Evolutionary conservation across 2,797 vertebrate species (phyloP), one percentile per base, ranked within the genome.

Genomic region (Cuculus canorus): DNA sequence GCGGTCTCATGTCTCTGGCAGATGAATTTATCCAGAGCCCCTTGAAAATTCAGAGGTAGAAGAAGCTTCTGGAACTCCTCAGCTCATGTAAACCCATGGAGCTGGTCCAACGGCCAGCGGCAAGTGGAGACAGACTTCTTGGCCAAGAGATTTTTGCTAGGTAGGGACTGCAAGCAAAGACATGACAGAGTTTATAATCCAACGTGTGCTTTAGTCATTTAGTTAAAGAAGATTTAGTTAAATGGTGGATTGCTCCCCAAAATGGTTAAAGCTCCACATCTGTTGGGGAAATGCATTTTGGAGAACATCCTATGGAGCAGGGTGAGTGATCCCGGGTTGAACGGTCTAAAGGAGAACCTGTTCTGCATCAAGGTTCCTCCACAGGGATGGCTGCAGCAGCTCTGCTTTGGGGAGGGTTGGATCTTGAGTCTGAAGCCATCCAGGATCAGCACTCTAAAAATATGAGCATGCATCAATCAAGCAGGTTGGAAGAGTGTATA

Each of bases 71-170:
- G 83, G 43, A 70, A 77, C 68, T 72, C 16, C n/a, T 86, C 65
- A 45, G 24, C 48, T 78, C 66, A 43, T 0, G 0, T 37, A 56
- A 90, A 73, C 9, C 10, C 21, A 19, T 0, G 1, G 79, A 60
- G 25, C 15, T 47, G 18, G 15, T 81, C 73, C 86, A 79, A 76
- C 15, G 63, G 61, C 39, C 1, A 0, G n/a, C 33, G 33, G 82
- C 70, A 73, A 82, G 57, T 11, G 13, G 43, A 70, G 35, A 11
- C 14, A 45, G 35, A 43, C 16, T 86, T 33, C 37, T 48, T 57
- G 69, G 72, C 59, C 47, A 83, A 71, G 53, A 75, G 33, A 43
- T 69, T 75, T 81, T 47, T 54, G 17, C 52, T 50, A 45, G 65
- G 54, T 21, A 69, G n/a, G 65, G 35, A 33, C 28, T 35, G 50